Evolutionary conservation across 2,797 vertebrate genomes (phyloP).

Genomic region (Triplophysa yarkandensis): DNA sequence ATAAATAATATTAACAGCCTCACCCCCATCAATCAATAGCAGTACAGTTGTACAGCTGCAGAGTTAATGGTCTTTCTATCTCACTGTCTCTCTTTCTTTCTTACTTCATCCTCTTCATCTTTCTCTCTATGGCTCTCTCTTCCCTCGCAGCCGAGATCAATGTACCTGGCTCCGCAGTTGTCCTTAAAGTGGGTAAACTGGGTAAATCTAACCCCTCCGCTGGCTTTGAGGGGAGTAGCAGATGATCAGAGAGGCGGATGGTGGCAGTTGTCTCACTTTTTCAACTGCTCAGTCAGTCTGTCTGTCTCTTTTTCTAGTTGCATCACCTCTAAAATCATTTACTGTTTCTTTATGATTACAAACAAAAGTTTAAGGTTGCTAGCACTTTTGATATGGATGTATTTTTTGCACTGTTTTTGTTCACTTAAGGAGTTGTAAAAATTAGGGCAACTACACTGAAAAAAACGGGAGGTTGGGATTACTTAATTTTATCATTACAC

Average conservation of each 20-base stretch:
- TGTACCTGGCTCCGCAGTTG: constrained; percentile 76
- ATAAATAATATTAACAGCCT: constrained; percentile 95
- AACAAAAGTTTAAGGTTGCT: constrained; percentile 3
- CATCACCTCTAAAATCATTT: constrained; percentile 7
- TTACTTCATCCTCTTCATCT: constrained; percentile 9
- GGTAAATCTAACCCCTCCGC: constrained; percentile 56
- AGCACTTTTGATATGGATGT: background rate
- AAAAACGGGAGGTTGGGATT: no score
- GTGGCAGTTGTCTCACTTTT: constrained; percentile 19
- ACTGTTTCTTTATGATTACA: constrained; percentile 2
- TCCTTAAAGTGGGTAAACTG: constrained; percentile 47
- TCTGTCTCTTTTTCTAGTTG: constrained; percentile 22
- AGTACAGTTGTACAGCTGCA: constrained; percentile 86
- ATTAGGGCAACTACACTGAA: no score
- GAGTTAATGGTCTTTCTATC: constrained; percentile 74
- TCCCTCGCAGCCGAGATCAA: constrained; percentile 82
- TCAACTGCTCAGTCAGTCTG: constrained; percentile 17
- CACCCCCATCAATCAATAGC: constrained; percentile 86
- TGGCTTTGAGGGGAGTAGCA: constrained; percentile 30
- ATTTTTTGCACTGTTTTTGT: background rate
- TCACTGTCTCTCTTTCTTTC: constrained; percentile 54
- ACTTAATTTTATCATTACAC: no score
- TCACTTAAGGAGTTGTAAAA: background rate
- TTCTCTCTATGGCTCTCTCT: background rate
- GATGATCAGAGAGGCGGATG: constrained; percentile 17